phyloP scores from a whole-genome alignment of 2,113 vertebrate species.

The Nibea albiflora region DNA sequence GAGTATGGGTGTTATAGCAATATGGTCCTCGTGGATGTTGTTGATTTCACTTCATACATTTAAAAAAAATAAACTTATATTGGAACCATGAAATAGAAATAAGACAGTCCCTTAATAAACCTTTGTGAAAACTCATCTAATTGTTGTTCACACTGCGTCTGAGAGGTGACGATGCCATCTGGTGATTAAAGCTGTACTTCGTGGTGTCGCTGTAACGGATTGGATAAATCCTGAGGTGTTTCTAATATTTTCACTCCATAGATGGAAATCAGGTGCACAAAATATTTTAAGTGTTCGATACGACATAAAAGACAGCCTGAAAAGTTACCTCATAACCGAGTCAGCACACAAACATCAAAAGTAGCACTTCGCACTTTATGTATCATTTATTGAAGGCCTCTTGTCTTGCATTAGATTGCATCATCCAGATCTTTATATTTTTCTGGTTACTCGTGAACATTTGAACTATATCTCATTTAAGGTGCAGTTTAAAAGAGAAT shows the following conservation, averaged over 20 bases:
- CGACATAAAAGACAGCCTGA: background rate
- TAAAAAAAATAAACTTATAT: background rate
- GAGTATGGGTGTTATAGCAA: background rate
- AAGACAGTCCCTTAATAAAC: background rate
- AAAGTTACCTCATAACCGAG: background rate
- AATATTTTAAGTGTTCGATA: background rate
- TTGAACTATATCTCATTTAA: constrained; percentile 7
- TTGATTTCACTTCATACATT: background rate
- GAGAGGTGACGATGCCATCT: constrained; percentile 13
- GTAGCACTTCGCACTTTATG: background rate
- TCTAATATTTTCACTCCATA: background rate
- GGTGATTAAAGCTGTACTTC: background rate
- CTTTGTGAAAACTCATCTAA: background rate
- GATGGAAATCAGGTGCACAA: background rate
- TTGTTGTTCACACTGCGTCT: background rate
- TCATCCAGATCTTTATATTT: constrained; percentile 25
- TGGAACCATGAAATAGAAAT: background rate
- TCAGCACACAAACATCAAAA: background rate
- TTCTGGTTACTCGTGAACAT: background rate
- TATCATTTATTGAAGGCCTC: background rate
- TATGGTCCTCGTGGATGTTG: background rate
- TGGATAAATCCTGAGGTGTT: background rate
- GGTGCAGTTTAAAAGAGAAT: constrained; percentile 2
- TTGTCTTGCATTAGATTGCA: constrained; percentile 18
- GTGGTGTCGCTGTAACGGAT: background rate